phyloP scores from a whole-genome alignment of 2,113 vertebrate genomes.

The human (Homo sapiens) region GRCh38 chr6:111985501-111986000 shows the following conservation, averaged over 20 bases:
- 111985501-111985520: slow-evolving; percentile 35
- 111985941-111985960: background rate
- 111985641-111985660: background rate
- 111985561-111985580: background rate
- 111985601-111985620: background rate
- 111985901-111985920: too few species aligned
- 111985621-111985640: background rate
- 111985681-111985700: background rate
- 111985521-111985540: background rate
- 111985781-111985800: background rate
- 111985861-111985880: background rate
- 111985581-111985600: background rate
- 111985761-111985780: fast-evolving
- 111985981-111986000: background rate
- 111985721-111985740: background rate
- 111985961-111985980: background rate
- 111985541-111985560: background rate
- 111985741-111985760: background rate
- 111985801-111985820: fast-evolving
- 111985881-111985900: background rate
- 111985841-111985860: too few species aligned
- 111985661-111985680: background rate
- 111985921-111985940: background rate
- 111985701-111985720: background rate
- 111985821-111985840: background rate